These are phyloP conservation scores for Alethe diademata DNA, from an alignment of 2,113 vertebrate genomes.

Conservation along the genomic window DNA sequence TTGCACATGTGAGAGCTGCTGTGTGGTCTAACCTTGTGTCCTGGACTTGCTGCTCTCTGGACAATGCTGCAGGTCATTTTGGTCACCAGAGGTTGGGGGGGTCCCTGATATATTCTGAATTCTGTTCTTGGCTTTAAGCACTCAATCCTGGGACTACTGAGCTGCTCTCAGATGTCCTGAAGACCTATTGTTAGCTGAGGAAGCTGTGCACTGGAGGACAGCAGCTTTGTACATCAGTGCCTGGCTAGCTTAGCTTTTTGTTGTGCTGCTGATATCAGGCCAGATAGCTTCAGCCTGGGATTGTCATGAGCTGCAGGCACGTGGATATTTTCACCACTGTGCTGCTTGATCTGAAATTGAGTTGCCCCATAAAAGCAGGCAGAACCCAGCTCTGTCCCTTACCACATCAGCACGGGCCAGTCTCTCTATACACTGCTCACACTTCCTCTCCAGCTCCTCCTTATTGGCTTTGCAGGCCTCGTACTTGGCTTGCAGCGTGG, in stretches of 20 bases:
- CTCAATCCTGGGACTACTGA: not conserved
- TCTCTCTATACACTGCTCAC: slow-evolving; percentile 82
- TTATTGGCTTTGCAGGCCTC: slow-evolving; percentile 82
- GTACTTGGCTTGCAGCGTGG: slow-evolving; percentile 83
- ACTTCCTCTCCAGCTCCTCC: slow-evolving; percentile 86
- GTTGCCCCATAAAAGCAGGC: not conserved
- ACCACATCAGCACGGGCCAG: slow-evolving; percentile 83
- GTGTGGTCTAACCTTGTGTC: not conserved
- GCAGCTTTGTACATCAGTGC: not conserved
- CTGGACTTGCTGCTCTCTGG: not conserved
- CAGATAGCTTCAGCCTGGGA: not conserved
- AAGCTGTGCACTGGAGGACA: not conserved
- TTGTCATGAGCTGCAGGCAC: not conserved
- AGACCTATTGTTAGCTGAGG: not conserved
- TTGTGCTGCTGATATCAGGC: not conserved
- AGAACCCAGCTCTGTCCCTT: not conserved
- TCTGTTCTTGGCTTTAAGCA: not conserved
- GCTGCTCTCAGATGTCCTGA: not conserved
- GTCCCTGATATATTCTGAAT: not conserved
- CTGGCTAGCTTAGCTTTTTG: not conserved
- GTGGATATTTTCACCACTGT: not conserved
- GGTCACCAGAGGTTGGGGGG: not conserved
- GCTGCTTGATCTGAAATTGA: not conserved
- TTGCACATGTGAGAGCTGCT: not conserved
- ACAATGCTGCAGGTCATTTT: not conserved